A percentile compares a stretch with the other conserved stretches of the same genome.
These are phyloP conservation scores for Epiblema foenella DNA, from an alignment of 2,888 invertebrate species.

Conservation along the genomic window DNA sequence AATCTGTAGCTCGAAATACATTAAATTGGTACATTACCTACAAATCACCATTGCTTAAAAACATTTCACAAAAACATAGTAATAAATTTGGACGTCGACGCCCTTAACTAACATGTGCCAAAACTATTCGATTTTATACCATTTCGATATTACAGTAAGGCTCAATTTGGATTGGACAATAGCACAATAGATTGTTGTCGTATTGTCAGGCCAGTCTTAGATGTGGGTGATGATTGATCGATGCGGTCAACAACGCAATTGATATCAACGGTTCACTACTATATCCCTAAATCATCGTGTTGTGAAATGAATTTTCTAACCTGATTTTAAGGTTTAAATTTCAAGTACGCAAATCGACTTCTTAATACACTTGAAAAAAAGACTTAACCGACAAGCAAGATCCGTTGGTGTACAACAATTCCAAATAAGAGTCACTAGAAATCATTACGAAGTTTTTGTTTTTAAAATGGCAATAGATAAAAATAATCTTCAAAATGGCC, in stretches of 20 bases:
- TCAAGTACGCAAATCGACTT: neutral
- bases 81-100: slow-evolving; percentile 25
- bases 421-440: neutral
- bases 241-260: slow-evolving; percentile 31
- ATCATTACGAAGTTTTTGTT: slow-evolving; percentile 27
- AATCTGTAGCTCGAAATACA: neutral
- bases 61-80: slow-evolving; percentile 22
- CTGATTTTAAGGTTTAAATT: neutral
- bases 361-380: neutral
- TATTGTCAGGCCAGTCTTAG: slow-evolving; percentile 25
- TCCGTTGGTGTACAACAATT: neutral
- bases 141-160: neutral
- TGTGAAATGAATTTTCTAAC: neutral
- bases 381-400: neutral
- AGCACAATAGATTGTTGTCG: slow-evolving; percentile 32
- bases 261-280: slow-evolving; percentile 18
- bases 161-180: slow-evolving; percentile 9
- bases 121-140: neutral
- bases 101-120: neutral
- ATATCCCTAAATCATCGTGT: neutral
- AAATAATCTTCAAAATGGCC: slow-evolving; percentile 2
- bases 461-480: neutral
- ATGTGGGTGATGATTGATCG: slow-evolving; percentile 43
- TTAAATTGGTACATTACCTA: neutral
- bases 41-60: slow-evolving; percentile 15